Evolutionary conservation across 2,888 invertebrate genomes (phyloP).

Genomic region (Drosophila mulleri): DNA sequence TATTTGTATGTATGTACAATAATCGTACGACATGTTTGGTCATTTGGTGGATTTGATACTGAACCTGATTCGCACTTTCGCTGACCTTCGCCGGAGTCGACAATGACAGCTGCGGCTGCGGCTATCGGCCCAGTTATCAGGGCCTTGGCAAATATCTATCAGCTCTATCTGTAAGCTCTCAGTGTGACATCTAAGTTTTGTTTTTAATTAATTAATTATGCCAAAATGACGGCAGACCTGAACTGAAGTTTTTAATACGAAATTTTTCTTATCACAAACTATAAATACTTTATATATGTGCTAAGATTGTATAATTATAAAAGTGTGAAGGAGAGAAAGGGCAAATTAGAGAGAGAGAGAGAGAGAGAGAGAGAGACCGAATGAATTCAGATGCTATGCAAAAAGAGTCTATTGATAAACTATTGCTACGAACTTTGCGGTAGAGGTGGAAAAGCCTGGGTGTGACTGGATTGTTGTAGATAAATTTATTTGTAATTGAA

Average conservation of each 20-base stretch:
- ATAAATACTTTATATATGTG: background rate
- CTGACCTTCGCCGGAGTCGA: slow-evolving; percentile 26
- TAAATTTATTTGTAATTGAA: background rate
- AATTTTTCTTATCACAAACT: slow-evolving; percentile 12
- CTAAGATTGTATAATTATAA: background rate
- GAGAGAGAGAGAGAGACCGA: background rate
- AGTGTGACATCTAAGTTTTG: slow-evolving; percentile 13
- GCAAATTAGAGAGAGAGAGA: background rate
- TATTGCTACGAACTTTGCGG: background rate
- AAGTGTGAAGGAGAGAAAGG: background rate
- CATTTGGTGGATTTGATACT: slow-evolving; percentile 12
- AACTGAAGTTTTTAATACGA: background rate
- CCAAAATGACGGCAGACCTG: background rate
- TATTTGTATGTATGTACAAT: background rate
- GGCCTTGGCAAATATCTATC: slow-evolving; percentile 14
- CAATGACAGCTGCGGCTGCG: slow-evolving; percentile 13
- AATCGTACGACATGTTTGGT: slow-evolving; percentile 50
- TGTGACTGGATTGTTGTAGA: background rate
- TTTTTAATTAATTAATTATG: slow-evolving; percentile 32
- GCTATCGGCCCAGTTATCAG: slow-evolving; percentile 29
- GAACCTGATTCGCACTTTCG: slow-evolving; percentile 32
- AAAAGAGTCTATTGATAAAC: background rate
- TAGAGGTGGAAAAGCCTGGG: background rate
- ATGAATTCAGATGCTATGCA: background rate
- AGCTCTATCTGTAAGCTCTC: background rate